These are phyloP conservation scores for Drosophila novamexicana DNA, from an alignment of 1,140 invertebrate species.

Conservation along the genomic window DNA sequence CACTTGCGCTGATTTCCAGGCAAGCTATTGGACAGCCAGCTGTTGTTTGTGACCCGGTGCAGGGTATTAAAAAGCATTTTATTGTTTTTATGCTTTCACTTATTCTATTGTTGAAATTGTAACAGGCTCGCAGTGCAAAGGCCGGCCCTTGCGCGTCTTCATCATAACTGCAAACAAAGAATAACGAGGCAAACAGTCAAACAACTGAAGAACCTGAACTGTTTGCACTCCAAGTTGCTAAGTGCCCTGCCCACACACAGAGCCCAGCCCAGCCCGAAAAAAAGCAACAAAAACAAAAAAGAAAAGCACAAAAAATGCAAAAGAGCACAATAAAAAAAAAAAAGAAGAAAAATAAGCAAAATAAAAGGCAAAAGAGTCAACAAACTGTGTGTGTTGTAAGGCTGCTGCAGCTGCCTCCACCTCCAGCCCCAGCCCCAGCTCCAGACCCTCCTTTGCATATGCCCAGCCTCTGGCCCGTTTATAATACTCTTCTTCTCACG, in stretches of 20 bases:
- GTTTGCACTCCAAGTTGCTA: constrained; percentile 61
- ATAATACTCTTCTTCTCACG: too few relatives aligned
- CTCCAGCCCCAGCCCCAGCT: too few relatives aligned
- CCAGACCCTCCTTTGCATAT: neutral
- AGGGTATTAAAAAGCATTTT: constrained; percentile 38
- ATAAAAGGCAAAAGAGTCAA: constrained; percentile 55
- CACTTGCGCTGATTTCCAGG: too few relatives aligned
- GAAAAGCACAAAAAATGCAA: constrained; percentile 11
- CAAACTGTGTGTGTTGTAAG: constrained; percentile 22
- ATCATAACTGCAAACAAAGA: constrained; percentile 71
- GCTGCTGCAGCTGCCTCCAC: constrained; percentile 21
- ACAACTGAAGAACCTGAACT: constrained; percentile 51
- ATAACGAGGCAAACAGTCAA: constrained; percentile 53
- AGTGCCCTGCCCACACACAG: constrained; percentile 20
- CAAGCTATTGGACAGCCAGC: too few relatives aligned
- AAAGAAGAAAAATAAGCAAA: neutral
- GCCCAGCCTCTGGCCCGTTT: neutral
- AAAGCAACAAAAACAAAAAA: neutral
- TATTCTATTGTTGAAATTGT: constrained; percentile 71
- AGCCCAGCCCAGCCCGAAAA: constrained; percentile 5
- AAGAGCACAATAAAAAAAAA: neutral
- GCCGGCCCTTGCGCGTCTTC: constrained; percentile 47
- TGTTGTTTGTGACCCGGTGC: neutral
- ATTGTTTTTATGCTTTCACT: constrained; percentile 65
- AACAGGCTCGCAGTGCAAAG: constrained; percentile 22